Evolutionary conservation across 35 echinoderm and acorn worm genomes (phyloP).

Genomic region (Ophiothrix spiculata): DNA sequence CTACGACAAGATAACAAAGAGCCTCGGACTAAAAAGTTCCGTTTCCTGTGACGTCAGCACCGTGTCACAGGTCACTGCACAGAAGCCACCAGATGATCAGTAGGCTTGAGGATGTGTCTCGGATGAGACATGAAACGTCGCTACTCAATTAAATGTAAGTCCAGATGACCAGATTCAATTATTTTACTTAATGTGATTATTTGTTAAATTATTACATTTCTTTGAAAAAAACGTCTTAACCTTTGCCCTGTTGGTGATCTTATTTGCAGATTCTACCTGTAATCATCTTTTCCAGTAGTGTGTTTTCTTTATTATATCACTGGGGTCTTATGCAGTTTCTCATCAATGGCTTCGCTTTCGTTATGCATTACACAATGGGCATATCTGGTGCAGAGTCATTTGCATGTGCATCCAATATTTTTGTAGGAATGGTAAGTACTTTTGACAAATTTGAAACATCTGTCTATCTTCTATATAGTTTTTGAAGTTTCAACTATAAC

Average conservation of each 20-base stretch:
- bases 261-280: slow-evolving; percentile 77
- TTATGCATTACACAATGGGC: slow-evolving; percentile 96
- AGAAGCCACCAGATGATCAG: too few relatives aligned
- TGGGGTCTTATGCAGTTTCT: slow-evolving; percentile 80
- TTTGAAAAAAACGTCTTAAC: not conserved
- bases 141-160: too few relatives aligned
- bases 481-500: not conserved
- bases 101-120: too few relatives aligned
- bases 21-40: too few relatives aligned
- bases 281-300: slow-evolving; percentile 86
- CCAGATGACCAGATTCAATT: too few relatives aligned
- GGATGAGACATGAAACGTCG: too few relatives aligned
- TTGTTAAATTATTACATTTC: too few relatives aligned
- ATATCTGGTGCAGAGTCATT: slow-evolving; percentile 92
- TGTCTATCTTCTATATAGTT: not conserved
- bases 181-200: too few relatives aligned
- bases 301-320: slow-evolving; percentile 82
- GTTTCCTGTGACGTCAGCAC: too few relatives aligned
- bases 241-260: not conserved
- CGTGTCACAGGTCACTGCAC: too few relatives aligned
- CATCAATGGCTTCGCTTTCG: slow-evolving; percentile 53
- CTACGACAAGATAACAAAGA: too few relatives aligned
- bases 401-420: slow-evolving; percentile 88
- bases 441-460: not conserved
- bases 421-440: slow-evolving; percentile 88